Percentiles rank a stretch among this genome's conserved stretches.
phyloP scores from a whole-genome alignment of 2,797 vertebrate genomes.

The Poeciliopsis presidionis region DNA sequence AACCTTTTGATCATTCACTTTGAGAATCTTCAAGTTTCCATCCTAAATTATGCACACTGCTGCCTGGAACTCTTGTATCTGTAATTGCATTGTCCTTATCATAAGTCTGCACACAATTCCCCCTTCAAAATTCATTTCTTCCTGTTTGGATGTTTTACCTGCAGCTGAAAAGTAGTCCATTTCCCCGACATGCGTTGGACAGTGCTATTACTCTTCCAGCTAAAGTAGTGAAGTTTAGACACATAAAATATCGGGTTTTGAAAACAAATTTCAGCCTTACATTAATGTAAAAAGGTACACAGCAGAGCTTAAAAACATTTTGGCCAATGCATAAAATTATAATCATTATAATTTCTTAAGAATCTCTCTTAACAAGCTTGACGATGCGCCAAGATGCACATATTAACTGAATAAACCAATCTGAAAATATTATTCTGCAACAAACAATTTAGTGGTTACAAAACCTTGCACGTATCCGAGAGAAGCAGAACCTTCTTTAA shows the following conservation, averaged over 20 bases:
- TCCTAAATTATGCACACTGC: slow-evolving; percentile 3
- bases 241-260: background rate
- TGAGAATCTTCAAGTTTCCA: slow-evolving; percentile 16
- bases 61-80: slow-evolving; percentile 7
- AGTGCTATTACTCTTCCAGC: slow-evolving; percentile 3
- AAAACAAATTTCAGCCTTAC: background rate
- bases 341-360: background rate
- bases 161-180: slow-evolving; percentile 8
- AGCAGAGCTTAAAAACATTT: background rate
- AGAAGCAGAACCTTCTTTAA: background rate
- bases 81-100: slow-evolving; percentile 20
- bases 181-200: slow-evolving; percentile 10
- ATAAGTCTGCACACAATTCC: slow-evolving; percentile 1
- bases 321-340: background rate
- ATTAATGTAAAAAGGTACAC: background rate
- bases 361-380: background rate
- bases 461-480: background rate
- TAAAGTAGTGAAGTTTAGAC: background rate
- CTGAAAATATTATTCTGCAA: background rate
- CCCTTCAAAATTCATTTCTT: slow-evolving; percentile 13
- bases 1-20: slow-evolving; percentile 12
- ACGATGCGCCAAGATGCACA: background rate
- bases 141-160: slow-evolving; percentile 16
- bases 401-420: background rate
- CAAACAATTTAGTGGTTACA: background rate